Percentiles rank a stretch among this genome's conserved stretches.
phyloP scores from a whole-genome alignment of 2,113 vertebrate species.

The Rattus rattus region DNA sequence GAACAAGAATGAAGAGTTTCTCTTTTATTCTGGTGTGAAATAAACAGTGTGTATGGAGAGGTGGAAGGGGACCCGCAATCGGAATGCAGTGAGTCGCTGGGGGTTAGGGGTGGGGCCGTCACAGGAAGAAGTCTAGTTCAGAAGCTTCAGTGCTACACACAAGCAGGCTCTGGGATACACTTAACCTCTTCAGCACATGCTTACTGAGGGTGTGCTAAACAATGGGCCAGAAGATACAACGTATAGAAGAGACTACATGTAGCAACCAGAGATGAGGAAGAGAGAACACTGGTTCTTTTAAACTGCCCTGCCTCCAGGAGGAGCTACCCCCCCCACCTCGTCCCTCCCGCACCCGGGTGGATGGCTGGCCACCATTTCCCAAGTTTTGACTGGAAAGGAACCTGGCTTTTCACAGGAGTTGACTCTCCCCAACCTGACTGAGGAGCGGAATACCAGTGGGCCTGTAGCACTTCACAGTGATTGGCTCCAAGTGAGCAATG shows the following conservation, averaged over 20 bases:
- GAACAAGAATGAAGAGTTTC: constrained; percentile 25
- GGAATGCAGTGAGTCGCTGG: neutral
- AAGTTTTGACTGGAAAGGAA: neutral
- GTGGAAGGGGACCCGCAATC: neutral
- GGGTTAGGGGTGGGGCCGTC: neutral
- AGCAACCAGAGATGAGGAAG: neutral
- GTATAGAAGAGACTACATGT: neutral
- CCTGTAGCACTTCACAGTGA: neutral
- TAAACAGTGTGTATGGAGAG: neutral
- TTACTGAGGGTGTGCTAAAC: neutral
- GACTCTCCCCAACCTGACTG: neutral
- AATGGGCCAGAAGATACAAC: neutral
- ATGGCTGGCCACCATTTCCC: neutral
- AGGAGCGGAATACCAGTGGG: neutral
- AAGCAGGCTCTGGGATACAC: neutral
- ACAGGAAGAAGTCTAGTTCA: neutral
- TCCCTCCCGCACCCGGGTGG: neutral
- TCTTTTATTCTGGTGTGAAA: neutral
- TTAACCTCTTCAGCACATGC: neutral
- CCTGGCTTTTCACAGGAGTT: neutral
- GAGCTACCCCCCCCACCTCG: neutral
- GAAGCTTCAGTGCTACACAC: neutral
- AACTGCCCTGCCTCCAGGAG: neutral
- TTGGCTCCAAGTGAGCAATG: neutral
- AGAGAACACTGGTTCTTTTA: neutral